These are phyloP conservation scores for Koerneria pararmatus DNA, from an alignment of 2,888 invertebrate genomes.

Conservation along the genomic window DNA sequence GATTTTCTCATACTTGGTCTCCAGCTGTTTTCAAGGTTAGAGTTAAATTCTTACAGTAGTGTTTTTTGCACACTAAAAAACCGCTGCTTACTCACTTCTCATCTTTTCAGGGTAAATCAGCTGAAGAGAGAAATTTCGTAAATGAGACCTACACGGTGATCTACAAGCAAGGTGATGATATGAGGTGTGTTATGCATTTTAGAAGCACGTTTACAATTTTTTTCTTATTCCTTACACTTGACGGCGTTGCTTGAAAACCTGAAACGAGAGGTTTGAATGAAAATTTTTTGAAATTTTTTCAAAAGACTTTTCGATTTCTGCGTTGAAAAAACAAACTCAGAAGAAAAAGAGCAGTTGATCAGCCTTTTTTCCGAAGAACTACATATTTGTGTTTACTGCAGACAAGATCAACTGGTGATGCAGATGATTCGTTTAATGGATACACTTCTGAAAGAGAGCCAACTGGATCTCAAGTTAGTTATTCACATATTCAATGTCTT, in stretches of 20 bases:
- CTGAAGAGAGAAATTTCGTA: conserved; percentile 14
- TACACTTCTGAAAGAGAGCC: conserved; percentile 81
- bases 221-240: not conserved
- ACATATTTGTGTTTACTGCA: too few species aligned
- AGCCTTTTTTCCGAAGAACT: too few species aligned
- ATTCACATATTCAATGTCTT: too few species aligned
- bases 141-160: conserved; percentile 80
- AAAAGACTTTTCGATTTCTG: too few species aligned
- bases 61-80: too few species aligned
- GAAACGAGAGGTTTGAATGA: not conserved
- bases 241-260: not conserved
- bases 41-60: too few species aligned
- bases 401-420: conserved; percentile 92
- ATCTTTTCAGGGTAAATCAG: not conserved
- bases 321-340: too few species aligned
- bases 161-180: conserved; percentile 94
- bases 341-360: too few species aligned
- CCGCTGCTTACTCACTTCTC: not conserved
- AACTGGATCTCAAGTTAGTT: conserved; percentile 78
- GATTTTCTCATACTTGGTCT: too few species aligned
- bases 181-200: conserved; percentile 75
- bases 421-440: conserved; percentile 99
- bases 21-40: too few species aligned
- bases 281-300: too few species aligned
- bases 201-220: conserved; percentile 59